Base-by-base conservation (phyloP, 2,797 vertebrate species). In the Gallinago solitaria region DNA sequence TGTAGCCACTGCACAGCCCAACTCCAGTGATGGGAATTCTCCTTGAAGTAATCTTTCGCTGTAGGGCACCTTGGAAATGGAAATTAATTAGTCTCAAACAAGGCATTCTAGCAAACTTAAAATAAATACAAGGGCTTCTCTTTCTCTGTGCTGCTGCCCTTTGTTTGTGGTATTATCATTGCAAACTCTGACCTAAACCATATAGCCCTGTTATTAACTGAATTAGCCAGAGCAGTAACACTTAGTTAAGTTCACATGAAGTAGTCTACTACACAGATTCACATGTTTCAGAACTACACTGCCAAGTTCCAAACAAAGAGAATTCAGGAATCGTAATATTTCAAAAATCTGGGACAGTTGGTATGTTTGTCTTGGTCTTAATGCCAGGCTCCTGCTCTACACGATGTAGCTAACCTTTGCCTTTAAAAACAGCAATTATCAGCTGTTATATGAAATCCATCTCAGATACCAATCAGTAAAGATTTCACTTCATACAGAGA, bases 1-100 rank as follows among this genome's bases (percentile, higher is more conserved):
- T 99, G 99, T 16, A 99, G 98, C 99, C 99, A 99, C 97, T 99
- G 99, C 28, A 99, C 99, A 5, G 99, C 99, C 99, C 99, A 99
- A 74, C 99, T 99, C 99, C 99, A 99, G 93, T 99, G 99, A 84
- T 99, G 99, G 21, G 99, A 99, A 94, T 99, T 98, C 89, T 99
- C 99, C 96, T 99, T 99, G 97, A 99, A 99, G 97, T 99, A 99
- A 83, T 99, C 99, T 97, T 99, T 99, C 63, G 99, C 99, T 86
- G 99, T 98, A 92, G 98, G 95, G 96, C 99, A 99, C 98, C 99
- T 99, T 96, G 65, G 18, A 54, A 92, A 70, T 45, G 16, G 76
- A 91, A 96, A 75, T 59, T 54, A 17, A 63, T 90, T 50, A 97
- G 76, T 48, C 45, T 68, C 2, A 14, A 93, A 81, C n/a, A 92